Evolutionary conservation across 2,888 invertebrate species (phyloP), one percentile per base, ranked within the genome.

Genomic region (Andricus curvator): DNA sequence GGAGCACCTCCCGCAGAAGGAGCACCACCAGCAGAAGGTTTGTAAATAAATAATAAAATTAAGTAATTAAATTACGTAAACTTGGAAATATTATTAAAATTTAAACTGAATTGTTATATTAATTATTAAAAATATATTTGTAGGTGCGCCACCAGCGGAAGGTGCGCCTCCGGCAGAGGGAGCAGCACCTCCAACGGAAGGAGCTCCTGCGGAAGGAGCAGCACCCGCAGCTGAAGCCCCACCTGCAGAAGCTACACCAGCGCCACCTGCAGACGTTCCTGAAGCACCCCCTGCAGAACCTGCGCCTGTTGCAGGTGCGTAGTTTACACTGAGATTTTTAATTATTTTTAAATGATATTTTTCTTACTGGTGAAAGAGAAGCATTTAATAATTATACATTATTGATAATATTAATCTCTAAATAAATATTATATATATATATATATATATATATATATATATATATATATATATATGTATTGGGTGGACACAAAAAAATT

Each of bases 281-380:
- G 90, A 93, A 93, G 81, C 83, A 64, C 83, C 85, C n/a, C 89
- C 92, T 60, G 91, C 91, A 62, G 91, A 93, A 92, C 81, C 84
- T 78, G 84, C 86, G 37, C 84, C 86, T 29, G 83, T 79, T 25
- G 56, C 60, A 74, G 56, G 74, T 74, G 74, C 56, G 74, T 74
- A 56, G 33, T 33, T 33, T 29, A 74, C 56, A n/a, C n/a, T 56
- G 1, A n/a, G 56, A n/a, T 9, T 2, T 17, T 20, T 9, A 56
- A n/a, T n/a, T 56, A 56, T 56, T 56, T n/a, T 6, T 8, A n/a
- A 2, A 56, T n/a, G n/a, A 44, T 44, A 0, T 44, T 44, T 44
- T 44, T 44, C 4, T 44, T 15, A 4, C 15, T 44, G 4, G 1
- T 44, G 1, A 15, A 41, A 44, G 4, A 44, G 4, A 44, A 44